Percentiles rank a stretch among this genome's conserved stretches.
Evolutionary conservation across 1,140 invertebrate species (phyloP).

Genomic region (Diploscapter pachys): DNA sequence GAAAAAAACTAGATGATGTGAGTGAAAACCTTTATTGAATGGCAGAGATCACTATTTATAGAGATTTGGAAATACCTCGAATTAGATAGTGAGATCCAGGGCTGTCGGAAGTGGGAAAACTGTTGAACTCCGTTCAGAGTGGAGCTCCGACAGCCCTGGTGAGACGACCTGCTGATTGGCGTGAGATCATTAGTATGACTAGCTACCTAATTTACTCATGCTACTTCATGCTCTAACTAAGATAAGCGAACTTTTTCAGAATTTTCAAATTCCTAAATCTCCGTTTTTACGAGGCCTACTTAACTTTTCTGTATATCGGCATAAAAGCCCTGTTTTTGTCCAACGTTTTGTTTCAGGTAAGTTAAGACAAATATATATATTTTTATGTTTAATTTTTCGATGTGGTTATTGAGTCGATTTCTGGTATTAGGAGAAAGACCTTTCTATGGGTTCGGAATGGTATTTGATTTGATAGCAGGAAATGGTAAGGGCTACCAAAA

Average conservation of each 20-base stretch:
- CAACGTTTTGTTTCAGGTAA: constrained; percentile 53
- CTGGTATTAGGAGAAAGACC: constrained; percentile 62
- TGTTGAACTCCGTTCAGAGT: too few relatives aligned
- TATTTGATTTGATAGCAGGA: constrained; percentile 50
- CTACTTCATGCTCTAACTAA: too few relatives aligned
- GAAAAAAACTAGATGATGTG: too few relatives aligned
- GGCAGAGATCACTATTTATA: too few relatives aligned
- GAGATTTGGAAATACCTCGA: too few relatives aligned
- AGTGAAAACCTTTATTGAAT: too few relatives aligned
- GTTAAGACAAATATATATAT: background rate
- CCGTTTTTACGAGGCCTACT: constrained; percentile 56
- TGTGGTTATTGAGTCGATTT: constrained; percentile 64
- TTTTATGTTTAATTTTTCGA: constrained; percentile 38
- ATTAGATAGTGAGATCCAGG: background rate
- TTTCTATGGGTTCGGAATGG: constrained; percentile 55
- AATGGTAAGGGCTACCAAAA: constrained; percentile 32
- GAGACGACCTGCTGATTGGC: too few relatives aligned
- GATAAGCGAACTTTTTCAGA: constrained; percentile 16
- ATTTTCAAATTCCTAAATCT: constrained; percentile 50
- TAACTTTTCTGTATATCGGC: constrained; percentile 53
- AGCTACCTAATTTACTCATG: too few relatives aligned
- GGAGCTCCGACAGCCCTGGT: too few relatives aligned
- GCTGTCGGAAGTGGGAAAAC: background rate
- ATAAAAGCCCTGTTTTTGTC: constrained; percentile 53
- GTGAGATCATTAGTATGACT: too few relatives aligned